Evolutionary conservation across 2,888 invertebrate genomes (phyloP), one percentile per base, ranked within the genome.

Genomic region (Nebria salina): DNA sequence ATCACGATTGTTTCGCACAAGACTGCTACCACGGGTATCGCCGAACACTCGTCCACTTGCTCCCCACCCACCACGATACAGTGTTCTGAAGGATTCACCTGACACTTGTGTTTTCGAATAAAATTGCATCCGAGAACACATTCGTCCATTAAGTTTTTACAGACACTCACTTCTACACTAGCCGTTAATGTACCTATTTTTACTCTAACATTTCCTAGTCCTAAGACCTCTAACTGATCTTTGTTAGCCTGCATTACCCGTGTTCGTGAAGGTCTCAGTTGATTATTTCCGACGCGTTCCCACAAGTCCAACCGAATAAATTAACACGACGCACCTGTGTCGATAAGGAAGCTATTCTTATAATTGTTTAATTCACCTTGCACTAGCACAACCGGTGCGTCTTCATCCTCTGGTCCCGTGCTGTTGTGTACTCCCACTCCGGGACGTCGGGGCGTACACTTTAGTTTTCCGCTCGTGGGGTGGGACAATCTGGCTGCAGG

Each of bases 1-100:
- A 66, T 66, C 15, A 66, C 66, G 15, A 66, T 25, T 66, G 66
- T 66, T 66, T 66, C 66, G 25, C 66, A 66, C 66, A 66, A 66
- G 15, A 66, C 20, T 20, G 20, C 20, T 20, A 20, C 1, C 20
- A 1, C 20, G 20, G 20, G 20, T 20, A 1, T 20, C 20, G 20
- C 20, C 20, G 20, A 20, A 20, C 20, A 20, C 0, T 20, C 20
- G 20, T 20, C 20, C 20, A 20, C 20, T 20, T 20, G 20, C 66
- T 25, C 15, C 13, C 6, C 66, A 6, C 15, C 7, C n/a, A 72
- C 20, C 13, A 2, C 8, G n/a, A 72, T 72, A 72, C 34, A 34
- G 72, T 2, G 25, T n/a, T 72, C 72, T 7, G 72, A 15, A 8
- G 34, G 25, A 26, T 72, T 72, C 72, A 72, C 26, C 34, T 6